Evolutionary conservation across 2,888 invertebrate species (phyloP).

Genomic region (Branchinecta sandiegonensis): DNA sequence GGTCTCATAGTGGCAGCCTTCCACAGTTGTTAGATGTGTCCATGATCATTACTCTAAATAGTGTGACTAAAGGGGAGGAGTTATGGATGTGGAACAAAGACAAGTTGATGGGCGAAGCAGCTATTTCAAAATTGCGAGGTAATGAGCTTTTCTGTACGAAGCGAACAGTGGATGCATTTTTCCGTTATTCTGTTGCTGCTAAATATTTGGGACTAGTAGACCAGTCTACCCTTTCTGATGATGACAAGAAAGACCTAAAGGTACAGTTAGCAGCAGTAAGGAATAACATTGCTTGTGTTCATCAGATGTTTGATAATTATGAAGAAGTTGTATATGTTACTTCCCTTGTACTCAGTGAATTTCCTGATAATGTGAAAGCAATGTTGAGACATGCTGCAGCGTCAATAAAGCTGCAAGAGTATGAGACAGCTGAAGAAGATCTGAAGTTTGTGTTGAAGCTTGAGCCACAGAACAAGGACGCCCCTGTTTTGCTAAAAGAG

Average conservation of each 20-base stretch:
- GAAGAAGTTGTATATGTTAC: background rate
- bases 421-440: slow-evolving; percentile 12
- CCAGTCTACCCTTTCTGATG: background rate
- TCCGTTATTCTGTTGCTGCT: slow-evolving; percentile 1
- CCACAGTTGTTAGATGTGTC: background rate
- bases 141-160: background rate
- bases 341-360: background rate
- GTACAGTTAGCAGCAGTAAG: background rate
- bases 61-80: background rate
- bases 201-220: slow-evolving; percentile 2
- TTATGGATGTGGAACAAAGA: background rate
- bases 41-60: background rate
- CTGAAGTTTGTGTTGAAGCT: background rate
- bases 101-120: background rate
- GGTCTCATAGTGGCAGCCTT: background rate
- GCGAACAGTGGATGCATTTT: slow-evolving; percentile 5
- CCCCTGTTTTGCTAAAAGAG: background rate
- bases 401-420: background rate
- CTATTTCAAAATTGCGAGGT: background rate
- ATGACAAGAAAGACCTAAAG: background rate
- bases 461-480: background rate
- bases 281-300: slow-evolving; percentile 5
- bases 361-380: background rate
- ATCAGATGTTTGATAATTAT: background rate
- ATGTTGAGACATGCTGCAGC: slow-evolving; percentile 8